Base-by-base conservation (phyloP, 2,888 invertebrate genomes). In the Agrilus biguttatus region DNA sequence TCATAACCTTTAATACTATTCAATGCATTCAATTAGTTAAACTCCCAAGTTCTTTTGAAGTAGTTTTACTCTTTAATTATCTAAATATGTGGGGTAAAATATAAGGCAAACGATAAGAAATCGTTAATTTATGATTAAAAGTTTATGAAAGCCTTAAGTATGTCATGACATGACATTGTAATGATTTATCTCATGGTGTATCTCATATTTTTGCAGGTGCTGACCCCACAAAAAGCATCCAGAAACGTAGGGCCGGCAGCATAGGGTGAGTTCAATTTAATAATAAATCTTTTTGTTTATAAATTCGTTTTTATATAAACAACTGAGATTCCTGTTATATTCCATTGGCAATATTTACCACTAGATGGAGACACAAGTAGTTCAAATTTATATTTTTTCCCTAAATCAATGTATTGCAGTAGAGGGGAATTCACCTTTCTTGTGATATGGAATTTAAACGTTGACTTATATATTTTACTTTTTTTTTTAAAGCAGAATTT, bases 181-280 rank as follows among this genome's bases (percentile, higher is more conserved):
- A 40, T 42, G 13, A 33, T 40, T 32, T 37, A 32, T 43, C 17
- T 45, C 33, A 32, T 7, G 37, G 28, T 33, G 17, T 37, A 32
- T 33, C 36, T 40, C 14, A 33, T 47, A 49, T 53, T 55, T 48
- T 75, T 75, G 43, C 65, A 82, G 83, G 82, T 76, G 78, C 78
- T 74, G 82, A 82, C 75, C 79, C 81, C 68, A 76, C 76, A 63
- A 82, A 82, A 75, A 80, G 81, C 71, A 74, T 81, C 72, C 81
- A 80, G 71, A 83, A 83, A 73, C 77, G 83, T 65, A 77, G 80
- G 63, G 77, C 80, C 63, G 81, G 80, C 67, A 83, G 82, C 68
- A 77, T 83, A 73, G 83, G 83, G 83, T 83, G 63, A 81, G 82
- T 75, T 53, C 42, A 37, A 8, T 42, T 36, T 33, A 14, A 45